Percentiles rank a stretch among this genome's conserved stretches.
Evolutionary conservation across 1,140 invertebrate species (phyloP).

Genomic region (Drosophila nannoptera): DNA sequence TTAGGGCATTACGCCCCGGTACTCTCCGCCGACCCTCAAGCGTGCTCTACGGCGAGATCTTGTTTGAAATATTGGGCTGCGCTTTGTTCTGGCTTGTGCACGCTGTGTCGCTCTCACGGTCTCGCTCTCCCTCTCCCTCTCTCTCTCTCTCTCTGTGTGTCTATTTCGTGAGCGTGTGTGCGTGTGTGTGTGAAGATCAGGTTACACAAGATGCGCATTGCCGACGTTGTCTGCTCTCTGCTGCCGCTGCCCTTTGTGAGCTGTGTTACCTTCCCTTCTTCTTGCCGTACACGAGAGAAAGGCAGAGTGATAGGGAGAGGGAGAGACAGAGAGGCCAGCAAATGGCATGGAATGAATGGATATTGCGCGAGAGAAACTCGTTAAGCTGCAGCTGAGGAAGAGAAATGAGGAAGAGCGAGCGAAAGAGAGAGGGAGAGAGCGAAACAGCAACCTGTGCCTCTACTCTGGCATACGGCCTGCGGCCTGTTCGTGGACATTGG

Average conservation of each 20-base stretch:
- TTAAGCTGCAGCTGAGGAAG: constrained; percentile 36
- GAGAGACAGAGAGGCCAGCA: neutral
- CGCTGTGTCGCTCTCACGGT: constrained; percentile 10
- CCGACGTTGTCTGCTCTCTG: constrained; percentile 17
- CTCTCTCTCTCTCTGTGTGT: constrained; percentile 2
- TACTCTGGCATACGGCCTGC: too few species aligned
- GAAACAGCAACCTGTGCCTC: constrained; percentile 16
- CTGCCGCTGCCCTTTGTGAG: constrained; percentile 3
- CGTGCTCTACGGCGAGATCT: constrained; percentile 42
- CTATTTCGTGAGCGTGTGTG: neutral
- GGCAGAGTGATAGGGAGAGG: neutral
- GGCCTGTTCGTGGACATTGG: neutral
- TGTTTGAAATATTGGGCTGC: constrained; percentile 64
- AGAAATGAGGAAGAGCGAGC: neutral
- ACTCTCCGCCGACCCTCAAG: neutral
- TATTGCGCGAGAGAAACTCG: constrained; percentile 30
- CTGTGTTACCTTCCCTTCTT: neutral
- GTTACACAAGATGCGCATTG: constrained; percentile 55
- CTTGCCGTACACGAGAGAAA: constrained; percentile 21
- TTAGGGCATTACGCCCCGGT: constrained; percentile 31
- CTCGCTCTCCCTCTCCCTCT: constrained; percentile 6
- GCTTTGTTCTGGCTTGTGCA: constrained; percentile 62
- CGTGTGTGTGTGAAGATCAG: constrained; percentile 48
- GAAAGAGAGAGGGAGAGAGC: neutral
- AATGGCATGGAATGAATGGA: constrained; percentile 23